Percentiles rank a stretch among this genome's conserved stretches.
Evolutionary conservation across 2,113 vertebrate species (phyloP).

Genomic region (Nibea albiflora): DNA sequence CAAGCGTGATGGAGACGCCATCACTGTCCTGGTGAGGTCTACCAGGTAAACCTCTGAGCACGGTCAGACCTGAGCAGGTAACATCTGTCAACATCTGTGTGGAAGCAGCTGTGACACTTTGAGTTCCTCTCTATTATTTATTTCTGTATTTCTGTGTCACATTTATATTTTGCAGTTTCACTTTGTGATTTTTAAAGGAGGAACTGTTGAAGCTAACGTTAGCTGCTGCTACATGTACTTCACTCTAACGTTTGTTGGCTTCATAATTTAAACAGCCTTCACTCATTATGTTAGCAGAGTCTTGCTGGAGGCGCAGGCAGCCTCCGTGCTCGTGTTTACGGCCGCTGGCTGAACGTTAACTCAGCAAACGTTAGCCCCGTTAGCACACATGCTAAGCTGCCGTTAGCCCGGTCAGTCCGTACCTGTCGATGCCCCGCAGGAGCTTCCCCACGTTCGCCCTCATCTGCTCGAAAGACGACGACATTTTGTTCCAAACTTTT

Average conservation of each 20-base stretch:
- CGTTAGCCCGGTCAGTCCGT: background rate
- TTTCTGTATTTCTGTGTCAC: no score
- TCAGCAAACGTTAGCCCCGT: slow-evolving; percentile 33
- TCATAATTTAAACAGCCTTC: background rate
- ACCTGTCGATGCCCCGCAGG: slow-evolving; percentile 94
- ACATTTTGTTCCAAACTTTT: slow-evolving; percentile 80
- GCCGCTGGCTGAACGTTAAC: background rate
- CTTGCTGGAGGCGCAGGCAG: no score
- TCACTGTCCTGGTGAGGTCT: no score
- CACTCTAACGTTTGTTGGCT: background rate
- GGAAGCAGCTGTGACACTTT: background rate
- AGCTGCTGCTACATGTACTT: background rate
- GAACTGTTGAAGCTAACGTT: background rate
- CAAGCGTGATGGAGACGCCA: no score
- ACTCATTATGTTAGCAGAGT: no score
- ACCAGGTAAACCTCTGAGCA: no score
- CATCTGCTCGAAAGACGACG: slow-evolving; percentile 92
- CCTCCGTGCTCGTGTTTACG: background rate
- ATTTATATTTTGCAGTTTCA: no score
- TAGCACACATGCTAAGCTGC: slow-evolving; percentile 44
- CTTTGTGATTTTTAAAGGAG: background rate
- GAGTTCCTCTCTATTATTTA: no score
- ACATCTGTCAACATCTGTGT: slow-evolving; percentile 8
- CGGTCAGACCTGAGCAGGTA: background rate
- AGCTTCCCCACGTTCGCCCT: slow-evolving; percentile 92